Evolutionary conservation across 2,888 invertebrate genomes (phyloP).

Genomic region (Anoplius nigerrimus): DNA sequence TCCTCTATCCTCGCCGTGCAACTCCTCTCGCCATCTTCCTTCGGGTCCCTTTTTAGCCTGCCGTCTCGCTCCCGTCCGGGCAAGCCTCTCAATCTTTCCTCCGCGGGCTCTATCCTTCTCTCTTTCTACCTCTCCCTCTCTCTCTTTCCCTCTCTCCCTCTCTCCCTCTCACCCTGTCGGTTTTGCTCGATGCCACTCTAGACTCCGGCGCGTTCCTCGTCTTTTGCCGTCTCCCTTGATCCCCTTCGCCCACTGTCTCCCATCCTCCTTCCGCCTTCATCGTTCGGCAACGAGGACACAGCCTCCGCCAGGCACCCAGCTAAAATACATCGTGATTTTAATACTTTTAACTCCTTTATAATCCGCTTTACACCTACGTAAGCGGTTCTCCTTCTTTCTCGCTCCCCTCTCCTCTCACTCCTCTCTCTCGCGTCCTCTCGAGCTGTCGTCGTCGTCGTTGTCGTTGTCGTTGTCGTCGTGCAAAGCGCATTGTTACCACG

Average conservation of each 20-base stretch:
- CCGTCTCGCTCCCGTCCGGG: slow-evolving; percentile 13
- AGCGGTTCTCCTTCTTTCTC: slow-evolving; percentile 39
- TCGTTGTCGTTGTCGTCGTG: neutral
- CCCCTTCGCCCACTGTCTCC: neutral
- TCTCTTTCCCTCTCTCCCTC: slow-evolving; percentile 22
- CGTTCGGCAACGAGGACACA: slow-evolving; percentile 15
- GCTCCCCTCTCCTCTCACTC: slow-evolving; percentile 15
- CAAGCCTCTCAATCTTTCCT: neutral
- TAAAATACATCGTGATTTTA: slow-evolving; percentile 71
- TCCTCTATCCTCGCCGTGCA: slow-evolving; percentile 3
- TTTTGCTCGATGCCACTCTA: slow-evolving; percentile 38
- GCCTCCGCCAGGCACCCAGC: slow-evolving; percentile 30
- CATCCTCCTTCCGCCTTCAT: neutral
- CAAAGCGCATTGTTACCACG: slow-evolving; percentile 18
- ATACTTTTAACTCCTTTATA: slow-evolving; percentile 71
- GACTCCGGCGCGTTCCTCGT: slow-evolving; percentile 43
- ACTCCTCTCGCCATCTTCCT: slow-evolving; percentile 22
- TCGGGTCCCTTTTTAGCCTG: slow-evolving; percentile 17
- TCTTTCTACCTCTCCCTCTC: too few relatives aligned
- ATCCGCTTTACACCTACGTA: slow-evolving; percentile 66
- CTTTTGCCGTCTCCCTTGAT: slow-evolving; percentile 21
- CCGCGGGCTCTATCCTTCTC: slow-evolving; percentile 1
- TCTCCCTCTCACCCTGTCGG: slow-evolving; percentile 15
- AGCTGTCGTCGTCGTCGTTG: neutral
- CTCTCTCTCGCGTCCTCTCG: slow-evolving; percentile 1